These are phyloP conservation scores for Cyprinus carpio DNA, from an alignment of 2,113 vertebrate species.

Conservation along the genomic window DNA sequence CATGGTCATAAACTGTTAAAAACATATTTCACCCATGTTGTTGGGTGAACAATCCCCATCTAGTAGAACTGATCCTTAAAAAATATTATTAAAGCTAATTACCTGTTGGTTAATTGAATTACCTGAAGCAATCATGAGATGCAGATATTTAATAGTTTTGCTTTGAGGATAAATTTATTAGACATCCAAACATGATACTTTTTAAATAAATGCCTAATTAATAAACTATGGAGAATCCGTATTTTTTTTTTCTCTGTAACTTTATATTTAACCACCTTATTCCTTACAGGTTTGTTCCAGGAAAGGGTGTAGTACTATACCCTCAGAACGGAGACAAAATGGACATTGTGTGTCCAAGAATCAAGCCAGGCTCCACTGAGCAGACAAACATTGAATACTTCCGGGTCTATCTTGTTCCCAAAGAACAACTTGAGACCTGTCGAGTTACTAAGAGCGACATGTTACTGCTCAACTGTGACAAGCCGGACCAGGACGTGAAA, in stretches of 20 bases:
- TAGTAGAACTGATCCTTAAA: not conserved
- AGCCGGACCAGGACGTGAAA: slow-evolving; percentile 94
- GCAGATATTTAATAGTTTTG: not conserved
- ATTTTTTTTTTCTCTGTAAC: not conserved
- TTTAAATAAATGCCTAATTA: not conserved
- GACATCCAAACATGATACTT: not conserved
- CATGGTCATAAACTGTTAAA: too few relatives aligned
- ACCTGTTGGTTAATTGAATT: not conserved
- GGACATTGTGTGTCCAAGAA: slow-evolving; percentile 97
- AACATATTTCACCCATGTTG: too few relatives aligned
- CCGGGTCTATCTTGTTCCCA: slow-evolving; percentile 93
- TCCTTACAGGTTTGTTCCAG: slow-evolving; percentile 84
- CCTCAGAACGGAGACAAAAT: slow-evolving; percentile 99
- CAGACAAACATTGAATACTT: slow-evolving; percentile 90
- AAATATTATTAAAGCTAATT: not conserved
- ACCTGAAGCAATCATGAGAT: not conserved
- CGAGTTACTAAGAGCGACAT: slow-evolving; percentile 87
- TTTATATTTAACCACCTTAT: slow-evolving; percentile 10
- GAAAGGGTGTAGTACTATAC: slow-evolving; percentile 92
- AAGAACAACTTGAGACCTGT: slow-evolving; percentile 91
- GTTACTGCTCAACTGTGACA: slow-evolving; percentile 94
- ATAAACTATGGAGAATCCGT: not conserved
- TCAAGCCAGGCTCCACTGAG: slow-evolving; percentile 81
- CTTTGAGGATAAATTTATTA: not conserved
- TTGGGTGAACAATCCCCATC: too few relatives aligned